Conservation (phyloP, 2,888 invertebrate species). For the Acleris emargana region DNA sequence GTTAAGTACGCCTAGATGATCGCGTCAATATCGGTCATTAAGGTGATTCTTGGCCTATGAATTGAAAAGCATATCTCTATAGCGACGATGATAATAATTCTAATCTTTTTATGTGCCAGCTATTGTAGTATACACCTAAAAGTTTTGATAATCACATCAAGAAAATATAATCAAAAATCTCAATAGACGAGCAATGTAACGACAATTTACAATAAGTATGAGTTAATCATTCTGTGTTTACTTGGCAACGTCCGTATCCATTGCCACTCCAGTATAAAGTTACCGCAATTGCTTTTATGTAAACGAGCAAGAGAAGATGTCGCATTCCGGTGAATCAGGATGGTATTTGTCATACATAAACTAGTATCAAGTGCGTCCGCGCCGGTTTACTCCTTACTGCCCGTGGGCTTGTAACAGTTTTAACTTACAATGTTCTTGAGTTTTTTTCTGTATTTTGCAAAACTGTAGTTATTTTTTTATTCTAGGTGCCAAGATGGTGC, state of each 20-base stretch:
- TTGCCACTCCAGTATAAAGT: conserved; percentile 49
- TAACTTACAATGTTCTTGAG: background rate
- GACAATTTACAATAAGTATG: background rate
- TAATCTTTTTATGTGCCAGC: no score
- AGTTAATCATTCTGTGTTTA: conserved; percentile 3
- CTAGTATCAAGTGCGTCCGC: conserved; percentile 48
- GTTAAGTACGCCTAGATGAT: no score
- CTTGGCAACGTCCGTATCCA: conserved; percentile 42
- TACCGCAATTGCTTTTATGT: conserved; percentile 45
- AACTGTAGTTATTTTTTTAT: no score
- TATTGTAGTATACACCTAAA: background rate
- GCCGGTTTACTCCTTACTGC: conserved; percentile 21
- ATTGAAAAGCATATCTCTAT: no score
- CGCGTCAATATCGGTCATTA: no score
- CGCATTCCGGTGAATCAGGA: conserved; percentile 57
- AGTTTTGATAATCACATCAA: background rate
- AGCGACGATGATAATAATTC: no score
- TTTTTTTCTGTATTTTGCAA: background rate
- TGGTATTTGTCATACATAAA: conserved; percentile 63
- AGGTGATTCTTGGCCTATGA: no score
- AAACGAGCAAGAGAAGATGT: conserved; percentile 50
- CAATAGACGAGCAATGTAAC: background rate
- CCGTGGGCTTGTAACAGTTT: background rate
- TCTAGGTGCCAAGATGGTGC: no score
- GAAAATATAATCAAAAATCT: background rate